Base-by-base conservation (phyloP, 2,888 invertebrate genomes). In the Flexamia atlantica region DNA sequence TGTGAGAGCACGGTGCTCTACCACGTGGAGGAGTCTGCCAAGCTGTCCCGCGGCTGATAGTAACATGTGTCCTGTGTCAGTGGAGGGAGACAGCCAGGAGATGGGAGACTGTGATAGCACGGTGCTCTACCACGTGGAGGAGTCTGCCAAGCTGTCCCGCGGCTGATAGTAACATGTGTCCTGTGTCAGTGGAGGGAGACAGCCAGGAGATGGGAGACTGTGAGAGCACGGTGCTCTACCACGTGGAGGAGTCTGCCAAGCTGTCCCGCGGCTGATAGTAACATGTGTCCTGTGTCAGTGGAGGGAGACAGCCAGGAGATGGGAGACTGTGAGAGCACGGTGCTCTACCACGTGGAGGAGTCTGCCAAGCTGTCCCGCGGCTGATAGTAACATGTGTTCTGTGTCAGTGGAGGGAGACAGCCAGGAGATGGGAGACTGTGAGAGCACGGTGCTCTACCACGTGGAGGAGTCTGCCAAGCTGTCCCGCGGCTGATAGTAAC, bases 291-390 rank as follows among this genome's bases (percentile, higher is more conserved):
- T 36, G 46, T 3, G 46, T 3, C 64, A 85, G 85, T 81, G 60
- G 70, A 40, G 50, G n/a, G n/a, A 4, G 86, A 84, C 46, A 84
- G 68, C 30, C 86, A 81, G 60, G 86, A 86, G 25, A 60, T 87
- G n/a, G 79, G 46, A 23, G 87, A 87, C 82, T 88, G 88, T 60
- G 88, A 88, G 85, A 87, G 87, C 82, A 87, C 87, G 64, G 88
- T 89, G 30, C 85, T 89, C n/a, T 88, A 87, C 83, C 88, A 89
- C 72, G 86, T 89, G 2, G 88, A 88, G 83, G 88, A 88, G 40
- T 86, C 87, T 30, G 88, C 88, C 7, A 87, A 87, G 81, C 81
- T 87, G 12, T 87, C 87, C 84, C 84, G 86, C 42, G 87, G 87
- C 20, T 86, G 87, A 7, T 64, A 88, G 88, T 84, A 87, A 86